phyloP scores from a whole-genome alignment of 2,888 invertebrate species.

The Abrostola triplasia region DNA sequence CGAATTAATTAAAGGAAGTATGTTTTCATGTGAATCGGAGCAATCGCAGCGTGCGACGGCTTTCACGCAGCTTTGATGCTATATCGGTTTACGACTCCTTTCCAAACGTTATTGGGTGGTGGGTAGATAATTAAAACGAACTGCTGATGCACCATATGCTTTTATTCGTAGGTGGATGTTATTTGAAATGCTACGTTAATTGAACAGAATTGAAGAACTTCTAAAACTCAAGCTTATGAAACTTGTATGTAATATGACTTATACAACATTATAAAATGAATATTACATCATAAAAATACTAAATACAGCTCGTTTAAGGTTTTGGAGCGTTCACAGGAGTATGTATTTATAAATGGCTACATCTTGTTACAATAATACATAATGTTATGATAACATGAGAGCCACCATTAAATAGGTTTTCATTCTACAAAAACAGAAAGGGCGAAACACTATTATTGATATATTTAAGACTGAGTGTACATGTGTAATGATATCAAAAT shows the following conservation, averaged over 20 bases:
- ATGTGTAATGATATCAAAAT: slow-evolving; percentile 9
- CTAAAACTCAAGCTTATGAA: not conserved
- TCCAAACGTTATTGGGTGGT: slow-evolving; percentile 61
- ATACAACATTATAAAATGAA: not conserved
- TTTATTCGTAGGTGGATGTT: slow-evolving; percentile 1
- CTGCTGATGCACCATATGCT: slow-evolving; percentile 21
- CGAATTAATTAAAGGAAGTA: slow-evolving; percentile 66
- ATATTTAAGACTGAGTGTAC: not conserved
- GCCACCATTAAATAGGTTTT: not conserved
- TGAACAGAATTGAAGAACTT: not conserved
- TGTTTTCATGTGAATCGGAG: slow-evolving; percentile 60
- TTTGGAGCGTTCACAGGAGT: not conserved
- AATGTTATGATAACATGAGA: not conserved
- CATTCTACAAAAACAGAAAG: not conserved
- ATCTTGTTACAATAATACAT: not conserved
- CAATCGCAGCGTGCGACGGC: slow-evolving; percentile 54
- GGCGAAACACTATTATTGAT: not conserved
- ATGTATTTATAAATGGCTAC: not conserved
- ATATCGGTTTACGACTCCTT: slow-evolving; percentile 68
- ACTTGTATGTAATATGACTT: not conserved
- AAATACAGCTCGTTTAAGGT: not conserved
- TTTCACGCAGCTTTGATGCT: slow-evolving; percentile 69
- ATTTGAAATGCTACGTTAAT: slow-evolving; percentile 5
- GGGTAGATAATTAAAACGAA: slow-evolving; percentile 53
- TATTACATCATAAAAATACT: not conserved